A percentile compares a stretch with the other conserved stretches of the same genome.
Evolutionary conservation across 2,797 vertebrate species (phyloP).

Genomic region (Tachyglossus aculeatus): DNA sequence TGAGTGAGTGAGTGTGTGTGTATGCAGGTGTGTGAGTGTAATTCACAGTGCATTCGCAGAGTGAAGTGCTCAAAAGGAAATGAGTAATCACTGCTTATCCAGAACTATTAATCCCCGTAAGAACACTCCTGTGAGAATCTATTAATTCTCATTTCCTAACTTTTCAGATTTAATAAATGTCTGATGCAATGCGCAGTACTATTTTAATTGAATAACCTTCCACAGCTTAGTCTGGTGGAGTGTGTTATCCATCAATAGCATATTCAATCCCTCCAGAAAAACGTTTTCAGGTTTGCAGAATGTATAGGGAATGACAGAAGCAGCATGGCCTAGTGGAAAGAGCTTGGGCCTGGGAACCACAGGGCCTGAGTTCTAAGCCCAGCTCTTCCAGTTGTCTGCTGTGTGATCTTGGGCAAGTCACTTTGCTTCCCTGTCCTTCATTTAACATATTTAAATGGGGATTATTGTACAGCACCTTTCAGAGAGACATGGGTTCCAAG

Average conservation of each 20-base stretch:
- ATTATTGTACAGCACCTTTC: too few species aligned
- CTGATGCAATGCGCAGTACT: conserved; percentile 53
- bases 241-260: conserved; percentile 47
- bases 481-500: too few species aligned
- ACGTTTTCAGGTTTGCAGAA: conserved; percentile 10
- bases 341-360: too few species aligned
- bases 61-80: conserved; percentile 56
- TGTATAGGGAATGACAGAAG: conserved; percentile 33
- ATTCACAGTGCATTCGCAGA: conserved; percentile 10
- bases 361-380: too few species aligned
- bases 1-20: not conserved
- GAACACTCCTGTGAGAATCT: conserved; percentile 36
- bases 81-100: conserved; percentile 55
- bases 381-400: too few species aligned
- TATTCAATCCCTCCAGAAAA: conserved; percentile 21
- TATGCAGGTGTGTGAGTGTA: not conserved
- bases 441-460: too few species aligned
- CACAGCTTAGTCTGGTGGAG: conserved; percentile 29
- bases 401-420: too few species aligned
- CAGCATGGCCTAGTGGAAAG: too few species aligned
- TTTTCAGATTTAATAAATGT: conserved; percentile 57
- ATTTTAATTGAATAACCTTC: conserved; percentile 67
- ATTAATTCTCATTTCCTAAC: conserved; percentile 64
- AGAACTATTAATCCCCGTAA: conserved; percentile 52
- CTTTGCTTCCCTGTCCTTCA: too few species aligned